These are phyloP conservation scores for Parauchenoglanis punctatus DNA, from an alignment of 2,797 vertebrate genomes.

Conservation along the genomic window DNA sequence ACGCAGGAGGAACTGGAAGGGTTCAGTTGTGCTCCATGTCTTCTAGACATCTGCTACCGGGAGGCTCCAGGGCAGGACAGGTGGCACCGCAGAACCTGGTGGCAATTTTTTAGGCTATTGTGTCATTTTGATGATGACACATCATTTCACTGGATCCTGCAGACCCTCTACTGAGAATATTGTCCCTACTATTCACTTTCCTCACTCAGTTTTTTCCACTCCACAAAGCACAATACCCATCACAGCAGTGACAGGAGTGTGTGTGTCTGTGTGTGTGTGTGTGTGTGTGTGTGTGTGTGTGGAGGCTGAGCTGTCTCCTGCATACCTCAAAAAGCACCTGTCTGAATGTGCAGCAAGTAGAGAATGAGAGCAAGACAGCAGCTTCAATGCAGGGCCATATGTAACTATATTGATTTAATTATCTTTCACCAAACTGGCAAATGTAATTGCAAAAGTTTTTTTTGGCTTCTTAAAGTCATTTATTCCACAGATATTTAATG, in stretches of 20 bases:
- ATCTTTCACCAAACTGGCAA: not conserved
- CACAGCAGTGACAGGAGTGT: slow-evolving; percentile 29
- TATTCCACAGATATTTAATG: slow-evolving; percentile 1
- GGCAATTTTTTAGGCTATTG: slow-evolving; percentile 46
- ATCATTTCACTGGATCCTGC: slow-evolving; percentile 62
- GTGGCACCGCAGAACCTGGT: slow-evolving; percentile 43
- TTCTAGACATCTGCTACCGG: slow-evolving; percentile 55
- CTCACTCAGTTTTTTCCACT: slow-evolving; percentile 21
- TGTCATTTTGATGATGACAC: slow-evolving; percentile 67
- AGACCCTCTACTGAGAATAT: slow-evolving; percentile 53
- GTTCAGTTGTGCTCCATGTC: slow-evolving; percentile 32
- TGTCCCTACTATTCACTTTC: slow-evolving; percentile 20
- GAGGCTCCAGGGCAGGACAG: slow-evolving; percentile 49
- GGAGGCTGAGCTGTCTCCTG: not conserved
- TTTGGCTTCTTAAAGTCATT: not conserved
- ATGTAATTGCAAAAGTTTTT: not conserved
- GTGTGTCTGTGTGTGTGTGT: slow-evolving; percentile 22
- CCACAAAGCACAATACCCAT: slow-evolving; percentile 32
- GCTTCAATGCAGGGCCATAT: not conserved
- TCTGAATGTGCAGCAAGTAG: slow-evolving; percentile 26
- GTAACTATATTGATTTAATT: slow-evolving; percentile 5
- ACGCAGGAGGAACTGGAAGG: slow-evolving; percentile 46
- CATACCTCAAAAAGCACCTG: slow-evolving; percentile 23
- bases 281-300: slow-evolving; percentile 14
- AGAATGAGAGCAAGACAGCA: not conserved